phyloP scores from a whole-genome alignment of 2,888 invertebrate genomes.

The Nowickia ferox region DNA sequence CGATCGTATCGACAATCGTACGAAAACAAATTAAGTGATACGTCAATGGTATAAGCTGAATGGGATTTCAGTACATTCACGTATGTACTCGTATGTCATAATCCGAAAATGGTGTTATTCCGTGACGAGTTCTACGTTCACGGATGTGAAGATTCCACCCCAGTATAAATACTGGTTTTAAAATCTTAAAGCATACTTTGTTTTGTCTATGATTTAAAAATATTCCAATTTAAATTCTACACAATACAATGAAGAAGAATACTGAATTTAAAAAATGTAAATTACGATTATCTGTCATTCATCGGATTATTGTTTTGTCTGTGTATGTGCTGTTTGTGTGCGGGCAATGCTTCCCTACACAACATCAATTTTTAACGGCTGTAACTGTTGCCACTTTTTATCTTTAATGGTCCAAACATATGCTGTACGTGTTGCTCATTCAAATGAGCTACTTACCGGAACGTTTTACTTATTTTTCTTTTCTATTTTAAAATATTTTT shows the following conservation, averaged over 20 bases:
- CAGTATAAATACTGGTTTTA: no score
- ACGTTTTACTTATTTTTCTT: constrained; percentile 29
- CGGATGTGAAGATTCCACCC: no score
- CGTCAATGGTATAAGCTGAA: no score
- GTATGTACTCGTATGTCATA: no score
- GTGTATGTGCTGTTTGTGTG: no score
- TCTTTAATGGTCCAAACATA: constrained; percentile 73
- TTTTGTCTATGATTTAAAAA: no score
- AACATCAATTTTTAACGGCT: constrained; percentile 15
- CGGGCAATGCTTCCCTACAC: background rate
- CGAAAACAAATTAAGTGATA: no score
- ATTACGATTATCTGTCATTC: constrained; percentile 24
- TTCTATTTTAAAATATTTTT: constrained; percentile 41
- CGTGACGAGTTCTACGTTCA: no score
- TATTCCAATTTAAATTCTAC: background rate
- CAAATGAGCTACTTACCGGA: constrained; percentile 73
- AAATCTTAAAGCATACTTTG: no score
- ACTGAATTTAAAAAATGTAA: background rate
- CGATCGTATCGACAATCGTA: no score
- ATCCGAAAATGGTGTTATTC: no score
- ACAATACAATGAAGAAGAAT: background rate
- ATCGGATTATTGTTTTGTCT: constrained; percentile 8
- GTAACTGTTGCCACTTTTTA: constrained; percentile 58
- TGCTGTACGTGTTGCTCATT: constrained; percentile 74
- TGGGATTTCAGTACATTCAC: no score